Evolutionary conservation across 2,888 invertebrate genomes (phyloP).

Genomic region (Odontocolon sp.): DNA sequence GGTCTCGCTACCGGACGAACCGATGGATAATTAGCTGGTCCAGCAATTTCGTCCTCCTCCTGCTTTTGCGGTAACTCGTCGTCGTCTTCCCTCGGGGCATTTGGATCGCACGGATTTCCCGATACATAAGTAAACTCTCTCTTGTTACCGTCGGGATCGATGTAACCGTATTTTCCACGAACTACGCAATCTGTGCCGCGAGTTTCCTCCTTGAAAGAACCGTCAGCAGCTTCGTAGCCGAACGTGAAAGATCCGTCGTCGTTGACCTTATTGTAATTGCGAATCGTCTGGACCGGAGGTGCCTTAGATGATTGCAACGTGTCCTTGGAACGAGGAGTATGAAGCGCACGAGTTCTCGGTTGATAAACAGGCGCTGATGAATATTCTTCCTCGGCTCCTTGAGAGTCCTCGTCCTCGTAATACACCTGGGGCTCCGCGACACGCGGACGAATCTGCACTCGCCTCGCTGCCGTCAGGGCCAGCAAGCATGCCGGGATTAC

Average conservation of each 20-base stretch:
- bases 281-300: conserved; percentile 91
- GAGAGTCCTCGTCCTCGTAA: conserved; percentile 80
- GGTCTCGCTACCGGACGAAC: conserved; percentile 81
- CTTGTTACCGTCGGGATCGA: conserved; percentile 93
- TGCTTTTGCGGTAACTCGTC: conserved; percentile 81
- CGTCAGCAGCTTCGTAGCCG: conserved; percentile 90
- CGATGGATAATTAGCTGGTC: conserved; percentile 85
- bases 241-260: conserved; percentile 93
- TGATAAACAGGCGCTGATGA: conserved; percentile 73
- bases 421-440: conserved; percentile 79
- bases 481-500: conserved; percentile 75
- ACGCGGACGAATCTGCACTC: conserved; percentile 82
- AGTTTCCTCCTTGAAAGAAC: conserved; percentile 93
- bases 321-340: conserved; percentile 82
- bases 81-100: conserved; percentile 87
- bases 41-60: conserved; percentile 83
- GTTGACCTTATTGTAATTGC: conserved; percentile 92
- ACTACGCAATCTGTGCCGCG: conserved; percentile 93
- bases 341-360: conserved; percentile 77
- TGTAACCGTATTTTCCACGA: conserved; percentile 92
- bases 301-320: conserved; percentile 82
- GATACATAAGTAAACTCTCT: conserved; percentile 93
- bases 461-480: conserved; percentile 79
- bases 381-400: conserved; percentile 72
- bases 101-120: conserved; percentile 93